These are phyloP conservation scores for Struthio camelus DNA, from an alignment of 2,113 vertebrate genomes.

Conservation along the genomic window DNA sequence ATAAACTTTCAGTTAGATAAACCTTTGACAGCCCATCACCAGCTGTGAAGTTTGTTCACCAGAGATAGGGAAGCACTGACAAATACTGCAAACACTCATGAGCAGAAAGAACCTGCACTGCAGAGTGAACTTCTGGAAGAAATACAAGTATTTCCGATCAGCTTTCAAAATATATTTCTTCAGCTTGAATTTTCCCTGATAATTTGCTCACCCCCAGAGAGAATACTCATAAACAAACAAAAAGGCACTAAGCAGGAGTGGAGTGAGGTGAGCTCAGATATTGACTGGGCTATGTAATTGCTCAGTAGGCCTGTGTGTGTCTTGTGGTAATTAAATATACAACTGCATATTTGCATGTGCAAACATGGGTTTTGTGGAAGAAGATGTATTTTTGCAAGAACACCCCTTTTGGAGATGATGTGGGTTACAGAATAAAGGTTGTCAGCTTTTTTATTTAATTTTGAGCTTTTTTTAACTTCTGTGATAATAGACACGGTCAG, in stretches of 20 bases:
- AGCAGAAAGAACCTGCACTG: neutral
- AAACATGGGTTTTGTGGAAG: neutral
- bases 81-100: neutral
- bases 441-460: neutral
- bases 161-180: neutral
- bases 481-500: neutral
- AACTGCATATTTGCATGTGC: neutral
- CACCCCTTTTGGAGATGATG: neutral
- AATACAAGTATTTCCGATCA: neutral
- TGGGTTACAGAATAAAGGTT: neutral
- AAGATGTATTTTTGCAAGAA: neutral
- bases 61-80: neutral
- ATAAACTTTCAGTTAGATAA: neutral
- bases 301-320: neutral
- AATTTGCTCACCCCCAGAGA: neutral
- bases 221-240: neutral
- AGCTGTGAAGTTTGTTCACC: neutral
- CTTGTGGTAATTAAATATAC: neutral
- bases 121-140: neutral
- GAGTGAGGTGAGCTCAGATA: neutral
- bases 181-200: neutral
- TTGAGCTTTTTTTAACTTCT: neutral
- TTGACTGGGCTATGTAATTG: neutral
- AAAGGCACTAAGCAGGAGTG: neutral
- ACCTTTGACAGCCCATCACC: neutral